Conservation (phyloP, 2,113 vertebrate species). For the Pluvialis apricaria region DNA sequence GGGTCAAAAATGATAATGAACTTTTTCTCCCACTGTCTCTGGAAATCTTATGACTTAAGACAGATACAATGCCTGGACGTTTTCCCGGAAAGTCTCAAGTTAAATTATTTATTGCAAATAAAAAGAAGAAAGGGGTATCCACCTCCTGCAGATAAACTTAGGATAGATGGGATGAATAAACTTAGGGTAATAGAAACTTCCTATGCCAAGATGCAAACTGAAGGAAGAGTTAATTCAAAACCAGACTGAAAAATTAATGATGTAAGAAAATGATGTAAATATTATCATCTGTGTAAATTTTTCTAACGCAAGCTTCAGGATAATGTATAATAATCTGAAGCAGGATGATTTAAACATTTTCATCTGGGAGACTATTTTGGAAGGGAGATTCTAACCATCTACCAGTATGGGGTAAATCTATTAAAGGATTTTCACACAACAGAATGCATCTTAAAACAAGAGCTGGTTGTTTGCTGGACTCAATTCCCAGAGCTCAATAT, state of each 20-base stretch:
- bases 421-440: not conserved
- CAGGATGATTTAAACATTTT: not conserved
- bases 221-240: conserved; percentile 3
- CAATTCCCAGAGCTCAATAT: not conserved
- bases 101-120: not conserved
- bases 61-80: not conserved
- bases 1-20: conserved; percentile 13
- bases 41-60: not conserved
- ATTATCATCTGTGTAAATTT: not conserved
- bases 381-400: not conserved
- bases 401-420: not conserved
- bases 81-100: not conserved
- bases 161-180: not conserved
- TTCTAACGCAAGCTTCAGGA: not conserved
- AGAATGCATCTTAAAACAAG: not conserved
- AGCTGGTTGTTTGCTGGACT: not conserved
- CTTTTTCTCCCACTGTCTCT: not conserved
- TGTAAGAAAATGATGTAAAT: not conserved
- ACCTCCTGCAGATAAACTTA: not conserved
- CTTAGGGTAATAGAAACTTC: not conserved
- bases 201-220: not conserved
- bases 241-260: not conserved
- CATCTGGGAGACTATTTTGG: not conserved
- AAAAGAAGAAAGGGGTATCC: not conserved
- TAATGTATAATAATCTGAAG: not conserved